Evolutionary conservation across 2,888 invertebrate species (phyloP).

Genomic region (Stenodema calcarata): DNA sequence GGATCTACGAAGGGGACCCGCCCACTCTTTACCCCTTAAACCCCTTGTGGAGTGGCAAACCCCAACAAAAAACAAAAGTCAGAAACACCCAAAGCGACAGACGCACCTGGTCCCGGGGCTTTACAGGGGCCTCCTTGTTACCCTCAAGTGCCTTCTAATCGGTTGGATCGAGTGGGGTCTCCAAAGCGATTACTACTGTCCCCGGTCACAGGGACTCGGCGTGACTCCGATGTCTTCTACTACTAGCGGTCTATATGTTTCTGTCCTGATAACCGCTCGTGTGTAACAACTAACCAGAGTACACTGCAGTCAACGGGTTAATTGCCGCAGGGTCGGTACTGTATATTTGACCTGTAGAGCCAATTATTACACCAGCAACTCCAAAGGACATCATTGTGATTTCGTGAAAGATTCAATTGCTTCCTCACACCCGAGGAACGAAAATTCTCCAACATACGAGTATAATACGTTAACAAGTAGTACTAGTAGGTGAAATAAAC

Average conservation of each 20-base stretch:
- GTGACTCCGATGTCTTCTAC: background rate
- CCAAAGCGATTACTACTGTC: background rate
- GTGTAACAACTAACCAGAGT: background rate
- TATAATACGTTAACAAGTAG: too few relatives aligned
- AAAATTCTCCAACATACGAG: too few relatives aligned
- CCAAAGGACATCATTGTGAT: too few relatives aligned
- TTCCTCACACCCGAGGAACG: too few relatives aligned
- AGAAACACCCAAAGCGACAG: constrained; percentile 31
- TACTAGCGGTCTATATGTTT: background rate
- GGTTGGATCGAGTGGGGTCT: constrained; percentile 2
- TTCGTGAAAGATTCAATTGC: too few relatives aligned
- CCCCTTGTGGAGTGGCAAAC: constrained; percentile 6
- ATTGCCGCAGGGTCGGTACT: background rate
- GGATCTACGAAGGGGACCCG: background rate
- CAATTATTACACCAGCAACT: too few relatives aligned
- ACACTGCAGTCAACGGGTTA: background rate
- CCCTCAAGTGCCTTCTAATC: background rate
- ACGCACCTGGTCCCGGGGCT: background rate
- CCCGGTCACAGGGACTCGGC: background rate
- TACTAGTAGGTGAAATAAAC: too few relatives aligned
- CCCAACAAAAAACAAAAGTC: background rate
- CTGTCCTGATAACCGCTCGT: background rate
- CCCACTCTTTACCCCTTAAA: constrained; percentile 27
- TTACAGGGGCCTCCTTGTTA: background rate
- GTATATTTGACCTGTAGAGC: too few relatives aligned